Base-by-base conservation (phyloP, 2,113 vertebrate genomes). In the Phrynosoma platyrhinos region DNA sequence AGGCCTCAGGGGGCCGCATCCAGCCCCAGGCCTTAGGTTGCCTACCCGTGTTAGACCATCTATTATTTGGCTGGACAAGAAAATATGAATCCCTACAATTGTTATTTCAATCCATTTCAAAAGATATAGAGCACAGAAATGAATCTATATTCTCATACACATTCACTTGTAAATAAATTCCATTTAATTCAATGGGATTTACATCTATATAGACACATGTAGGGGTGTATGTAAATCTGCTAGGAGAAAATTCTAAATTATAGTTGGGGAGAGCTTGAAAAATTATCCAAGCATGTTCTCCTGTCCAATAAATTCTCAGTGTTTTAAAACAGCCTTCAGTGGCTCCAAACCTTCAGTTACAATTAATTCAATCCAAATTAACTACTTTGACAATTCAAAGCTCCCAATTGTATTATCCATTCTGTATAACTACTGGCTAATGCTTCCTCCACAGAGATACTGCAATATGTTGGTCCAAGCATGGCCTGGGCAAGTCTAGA, bases 361-460 rank as follows among this genome's bases (percentile, higher is more conserved):
- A 86, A 79, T 79, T 86, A 79, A 71, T 86, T 69, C 20, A 71
- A 69, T 79, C 62, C 76, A 79, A 55, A 86, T 86, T 52, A 86
- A 86, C 5, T 55, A 64, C 76, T 86, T 86, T 71, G 78, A 55
- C 47, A 86, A 86, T 16, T 10, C 47, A 55, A 79, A 71, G 42
- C 42, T 86, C 47, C 77, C 77, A 12, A 79, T 1, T 86, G 74
- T 20, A 86, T 86, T 86, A 79, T 69, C 27, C 68, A 7, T 25
- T 55, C 64, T 79, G 47, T 7, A 71, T 68, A 79, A 79, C 66
- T 79, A 36, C n/a, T 55, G n/a, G n/a, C 30, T 79, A 69, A 47
- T 47, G 58, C 9, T 77, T 5, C n/a, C 47, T 79, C 42, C 76
- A 62, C 62, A 27, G 64, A 68, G 76, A 47, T 78, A 14, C n/a